Conservation (phyloP, 2,113 vertebrate genomes). For the Parus major region DNA sequence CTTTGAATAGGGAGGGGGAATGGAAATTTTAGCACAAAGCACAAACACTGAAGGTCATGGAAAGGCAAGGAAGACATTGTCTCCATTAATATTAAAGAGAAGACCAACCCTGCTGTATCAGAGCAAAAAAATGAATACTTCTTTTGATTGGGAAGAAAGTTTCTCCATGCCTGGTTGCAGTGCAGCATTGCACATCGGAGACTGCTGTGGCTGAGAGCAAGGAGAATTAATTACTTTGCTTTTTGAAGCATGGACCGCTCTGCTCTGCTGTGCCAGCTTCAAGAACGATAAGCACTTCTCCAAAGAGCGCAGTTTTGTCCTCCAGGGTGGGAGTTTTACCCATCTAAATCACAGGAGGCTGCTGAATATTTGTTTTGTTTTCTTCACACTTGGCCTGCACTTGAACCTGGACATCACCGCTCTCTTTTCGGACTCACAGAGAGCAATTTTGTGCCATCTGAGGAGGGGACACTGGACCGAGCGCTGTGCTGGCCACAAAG, state of each 20-base stretch:
- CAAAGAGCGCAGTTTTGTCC: neutral
- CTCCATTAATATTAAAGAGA: constrained; percentile 6
- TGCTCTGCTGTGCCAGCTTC: constrained; percentile 26
- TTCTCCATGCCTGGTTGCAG: neutral
- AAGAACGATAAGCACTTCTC: neutral
- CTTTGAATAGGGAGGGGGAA: neutral
- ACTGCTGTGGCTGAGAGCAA: constrained; percentile 9
- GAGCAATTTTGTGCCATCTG: neutral
- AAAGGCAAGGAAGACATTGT: constrained; percentile 23
- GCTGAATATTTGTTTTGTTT: neutral
- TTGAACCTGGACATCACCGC: neutral
- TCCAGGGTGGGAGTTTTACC: neutral
- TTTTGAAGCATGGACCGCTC: constrained; percentile 53
- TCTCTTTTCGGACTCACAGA: neutral
- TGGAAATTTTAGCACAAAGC: neutral
- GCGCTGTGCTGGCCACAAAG: neutral
- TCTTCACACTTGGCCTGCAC: neutral
- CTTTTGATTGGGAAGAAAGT: constrained; percentile 47
- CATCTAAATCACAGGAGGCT: neutral
- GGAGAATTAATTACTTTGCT: constrained; percentile 58
- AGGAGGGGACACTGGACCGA: accelerated
- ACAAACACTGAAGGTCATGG: neutral
- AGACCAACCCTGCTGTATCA: constrained; percentile 14
- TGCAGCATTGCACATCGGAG: neutral
- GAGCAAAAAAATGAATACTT: neutral